Base-by-base conservation (phyloP, 1,140 invertebrate genomes). In the Tetramorium simillimum region DNA sequence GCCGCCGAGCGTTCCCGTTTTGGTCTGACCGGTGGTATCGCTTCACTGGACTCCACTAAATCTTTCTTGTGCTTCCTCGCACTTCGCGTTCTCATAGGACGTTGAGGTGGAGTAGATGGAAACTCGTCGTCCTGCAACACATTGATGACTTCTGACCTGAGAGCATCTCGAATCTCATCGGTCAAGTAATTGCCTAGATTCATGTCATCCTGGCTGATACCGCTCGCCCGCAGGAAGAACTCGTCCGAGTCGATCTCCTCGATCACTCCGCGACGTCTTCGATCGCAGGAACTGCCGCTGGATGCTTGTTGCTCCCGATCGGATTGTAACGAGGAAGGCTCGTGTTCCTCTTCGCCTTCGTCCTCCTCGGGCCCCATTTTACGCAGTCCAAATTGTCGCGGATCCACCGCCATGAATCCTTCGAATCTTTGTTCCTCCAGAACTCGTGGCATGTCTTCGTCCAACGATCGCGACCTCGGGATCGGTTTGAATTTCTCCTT, bases 231-330 rank as follows among this genome's bases (percentile, higher is more conserved):
- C 63, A 98, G 95, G 93, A 98, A 98, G 95, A 98, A 98, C 95
- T 98, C 97, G 93, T 98, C 98, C 3, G 98, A 97, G 91, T 98
- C 97, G 80, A 98, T 97, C 95, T 98, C 97, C 94, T 98, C 97
- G 86, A 98, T 96, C 0, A 97, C 97, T 0, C 97, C 97, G 9
- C 95, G 95, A 58, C 96, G 91, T 24, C 94, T 89, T 73, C 96
- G 91, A n/a, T 95, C 95, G 46, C 93, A 95, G 0, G 95, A 96
- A 87, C 95, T 96, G 1, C 95, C 95, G 43, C 96, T 96, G 5
- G 95, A 96, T 21, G 94, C 92, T 18, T 95, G 93, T 16, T 94
- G 92, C 58, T 96, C 96, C 16, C 92, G 90, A 82, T 96, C 95
- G 0, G 95, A 95, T 10, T 92, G 92, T 43, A 92, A 90, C 6